Conservation (phyloP, 1,140 invertebrate species). For the Drosophila athabasca region DNA sequence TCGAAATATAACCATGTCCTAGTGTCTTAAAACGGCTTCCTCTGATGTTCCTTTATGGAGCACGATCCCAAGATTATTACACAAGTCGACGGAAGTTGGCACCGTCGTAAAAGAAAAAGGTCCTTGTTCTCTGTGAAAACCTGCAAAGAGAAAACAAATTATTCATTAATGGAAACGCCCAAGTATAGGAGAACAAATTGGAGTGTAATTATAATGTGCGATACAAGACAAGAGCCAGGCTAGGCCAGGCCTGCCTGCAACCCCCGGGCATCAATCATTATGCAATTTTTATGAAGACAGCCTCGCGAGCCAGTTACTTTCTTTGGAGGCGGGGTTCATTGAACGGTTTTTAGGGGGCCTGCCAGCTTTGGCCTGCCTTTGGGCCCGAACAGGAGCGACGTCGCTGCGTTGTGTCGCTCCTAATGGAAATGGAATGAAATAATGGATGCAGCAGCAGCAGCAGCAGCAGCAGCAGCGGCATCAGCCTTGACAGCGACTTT, state of each 20-base stretch:
- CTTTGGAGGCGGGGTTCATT: constrained; percentile 42
- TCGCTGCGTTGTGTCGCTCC: constrained; percentile 34
- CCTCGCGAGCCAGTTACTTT: constrained; percentile 19
- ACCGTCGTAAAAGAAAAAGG: too few relatives aligned
- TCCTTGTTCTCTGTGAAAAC: too few relatives aligned
- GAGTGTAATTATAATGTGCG: constrained; percentile 25
- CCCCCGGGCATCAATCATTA: constrained; percentile 37
- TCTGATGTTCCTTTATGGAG: too few relatives aligned
- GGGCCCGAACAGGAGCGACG: constrained; percentile 43
- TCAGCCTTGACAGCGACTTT: constrained; percentile 43
- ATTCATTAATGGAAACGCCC: constrained; percentile 14
- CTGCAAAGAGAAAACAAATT: constrained; percentile 12
- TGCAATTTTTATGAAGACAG: constrained; percentile 32
- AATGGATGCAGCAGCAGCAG: constrained; percentile 8
- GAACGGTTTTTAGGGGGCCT: constrained; percentile 16
- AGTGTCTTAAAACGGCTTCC: too few relatives aligned
- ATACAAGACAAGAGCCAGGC: constrained; percentile 14
- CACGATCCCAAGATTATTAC: too few relatives aligned
- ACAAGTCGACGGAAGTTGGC: too few relatives aligned
- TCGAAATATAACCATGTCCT: too few relatives aligned
- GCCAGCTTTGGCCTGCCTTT: constrained; percentile 25
- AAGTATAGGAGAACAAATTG: constrained; percentile 7
- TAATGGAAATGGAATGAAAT: constrained; percentile 34
- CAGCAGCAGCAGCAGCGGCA: neutral
- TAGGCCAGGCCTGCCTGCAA: neutral